Percentiles rank a stretch among this genome's conserved stretches.
Conservation (phyloP, 2,888 invertebrate genomes). For the Tolmerus cingulatus region DNA sequence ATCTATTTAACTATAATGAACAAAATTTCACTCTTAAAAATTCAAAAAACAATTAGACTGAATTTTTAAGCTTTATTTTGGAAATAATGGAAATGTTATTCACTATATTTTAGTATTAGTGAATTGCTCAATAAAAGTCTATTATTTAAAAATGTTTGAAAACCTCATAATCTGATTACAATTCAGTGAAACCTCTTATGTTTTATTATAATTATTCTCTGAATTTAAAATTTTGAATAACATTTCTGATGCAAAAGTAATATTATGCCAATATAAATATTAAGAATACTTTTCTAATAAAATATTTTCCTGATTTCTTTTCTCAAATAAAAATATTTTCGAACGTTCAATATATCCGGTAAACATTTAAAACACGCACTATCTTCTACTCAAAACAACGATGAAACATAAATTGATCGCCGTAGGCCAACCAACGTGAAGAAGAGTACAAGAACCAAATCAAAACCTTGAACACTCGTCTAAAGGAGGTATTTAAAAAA, state of each 20-base stretch:
- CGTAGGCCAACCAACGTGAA: conserved; percentile 97
- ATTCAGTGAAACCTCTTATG: too few species aligned
- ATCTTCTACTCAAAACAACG: conserved; percentile 52
- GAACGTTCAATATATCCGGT: background rate
- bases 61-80: background rate
- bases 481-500: conserved; percentile 87
- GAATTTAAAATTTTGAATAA: background rate
- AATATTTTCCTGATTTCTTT: conserved; percentile 26
- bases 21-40: background rate
- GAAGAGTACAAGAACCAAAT: conserved; percentile 99
- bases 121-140: too few species aligned
- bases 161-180: too few species aligned
- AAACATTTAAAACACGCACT: background rate
- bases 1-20: background rate
- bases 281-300: conserved; percentile 44
- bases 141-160: too few species aligned
- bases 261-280: conserved; percentile 50
- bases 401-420: background rate
- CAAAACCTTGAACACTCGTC: conserved; percentile 97
- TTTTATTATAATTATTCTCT: background rate
- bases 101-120: background rate
- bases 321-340: background rate
- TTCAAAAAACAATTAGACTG: background rate
- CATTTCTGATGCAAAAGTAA: background rate
- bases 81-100: background rate